These are phyloP conservation scores for Syngnathus acus DNA, from an alignment of 2,797 vertebrate species.

Conservation along the genomic window DNA sequence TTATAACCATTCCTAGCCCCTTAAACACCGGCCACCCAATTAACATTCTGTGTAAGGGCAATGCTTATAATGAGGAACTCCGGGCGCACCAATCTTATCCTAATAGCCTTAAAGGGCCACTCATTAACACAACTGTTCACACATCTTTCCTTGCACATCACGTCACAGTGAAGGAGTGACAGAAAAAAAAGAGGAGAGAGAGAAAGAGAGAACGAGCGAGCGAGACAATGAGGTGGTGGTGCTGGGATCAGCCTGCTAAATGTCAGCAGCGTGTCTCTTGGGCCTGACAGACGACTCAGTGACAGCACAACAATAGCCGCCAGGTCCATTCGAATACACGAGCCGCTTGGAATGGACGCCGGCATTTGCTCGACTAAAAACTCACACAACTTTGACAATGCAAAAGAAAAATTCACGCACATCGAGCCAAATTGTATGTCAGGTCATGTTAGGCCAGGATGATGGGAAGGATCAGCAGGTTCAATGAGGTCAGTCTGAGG, in stretches of 20 bases:
- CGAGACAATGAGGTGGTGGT: conserved; percentile 10
- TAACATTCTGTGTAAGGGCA: conserved; percentile 62
- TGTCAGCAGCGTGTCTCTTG: conserved; percentile 68
- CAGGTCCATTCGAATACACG: conserved; percentile 65
- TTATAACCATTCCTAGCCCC: conserved; percentile 22
- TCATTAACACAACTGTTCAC: conserved; percentile 49
- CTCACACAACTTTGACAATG: not conserved
- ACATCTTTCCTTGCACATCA: conserved; percentile 31
- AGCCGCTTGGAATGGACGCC: conserved; percentile 47
- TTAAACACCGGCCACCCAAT: conserved; percentile 56
- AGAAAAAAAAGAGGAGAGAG: conserved; percentile 25
- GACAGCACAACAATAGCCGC: conserved; percentile 68
- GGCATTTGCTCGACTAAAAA: conserved; percentile 32
- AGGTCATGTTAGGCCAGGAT: not conserved
- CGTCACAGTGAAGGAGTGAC: conserved; percentile 14
- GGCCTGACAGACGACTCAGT: conserved; percentile 63
- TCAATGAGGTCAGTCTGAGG: no score
- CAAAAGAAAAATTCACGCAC: no score
- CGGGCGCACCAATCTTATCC: conserved; percentile 75
- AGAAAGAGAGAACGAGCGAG: conserved; percentile 21
- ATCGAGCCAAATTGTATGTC: no score
- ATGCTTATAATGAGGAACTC: conserved; percentile 80
- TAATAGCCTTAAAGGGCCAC: conserved; percentile 76
- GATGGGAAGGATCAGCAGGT: not conserved
- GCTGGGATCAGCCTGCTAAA: conserved; percentile 43